Conservation (phyloP, 2,888 invertebrate species). For the Phortica okadai region DNA sequence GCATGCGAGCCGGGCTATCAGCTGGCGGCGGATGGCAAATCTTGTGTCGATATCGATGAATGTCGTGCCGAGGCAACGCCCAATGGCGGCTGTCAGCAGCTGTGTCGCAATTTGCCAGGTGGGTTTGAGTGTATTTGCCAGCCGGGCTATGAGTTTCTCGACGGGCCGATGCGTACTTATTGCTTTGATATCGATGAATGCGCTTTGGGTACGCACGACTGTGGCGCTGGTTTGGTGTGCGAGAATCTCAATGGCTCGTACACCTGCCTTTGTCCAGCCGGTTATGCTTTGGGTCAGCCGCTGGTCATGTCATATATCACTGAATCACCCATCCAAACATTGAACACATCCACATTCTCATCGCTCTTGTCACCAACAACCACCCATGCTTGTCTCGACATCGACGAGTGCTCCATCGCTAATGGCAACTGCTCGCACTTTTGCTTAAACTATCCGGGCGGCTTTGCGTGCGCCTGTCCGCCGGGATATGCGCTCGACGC, state of each 20-base stretch:
- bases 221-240: constrained; percentile 66
- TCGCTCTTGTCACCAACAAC: constrained; percentile 45
- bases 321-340: constrained; percentile 31
- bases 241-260: constrained; percentile 75
- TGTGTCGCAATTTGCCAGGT: constrained; percentile 77
- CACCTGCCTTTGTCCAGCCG: constrained; percentile 76
- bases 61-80: constrained; percentile 72
- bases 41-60: constrained; percentile 79
- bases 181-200: constrained; percentile 79
- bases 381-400: constrained; percentile 75
- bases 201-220: constrained; percentile 65
- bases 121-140: constrained; percentile 78
- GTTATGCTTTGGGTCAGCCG: constrained; percentile 75
- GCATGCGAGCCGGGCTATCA: constrained; percentile 74
- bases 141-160: constrained; percentile 74
- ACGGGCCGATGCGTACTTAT: constrained; percentile 53
- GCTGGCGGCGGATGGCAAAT: constrained; percentile 75
- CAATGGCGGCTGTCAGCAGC: constrained; percentile 76
- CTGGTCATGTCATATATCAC: constrained; percentile 24
- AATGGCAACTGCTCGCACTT: constrained; percentile 77
- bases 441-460: constrained; percentile 74
- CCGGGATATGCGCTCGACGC: constrained; percentile 73
- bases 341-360: constrained; percentile 25
- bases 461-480: constrained; percentile 76
- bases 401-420: constrained; percentile 77